Conservation (phyloP, 2,888 invertebrate species). For the Stenolophus ochropezus region DNA sequence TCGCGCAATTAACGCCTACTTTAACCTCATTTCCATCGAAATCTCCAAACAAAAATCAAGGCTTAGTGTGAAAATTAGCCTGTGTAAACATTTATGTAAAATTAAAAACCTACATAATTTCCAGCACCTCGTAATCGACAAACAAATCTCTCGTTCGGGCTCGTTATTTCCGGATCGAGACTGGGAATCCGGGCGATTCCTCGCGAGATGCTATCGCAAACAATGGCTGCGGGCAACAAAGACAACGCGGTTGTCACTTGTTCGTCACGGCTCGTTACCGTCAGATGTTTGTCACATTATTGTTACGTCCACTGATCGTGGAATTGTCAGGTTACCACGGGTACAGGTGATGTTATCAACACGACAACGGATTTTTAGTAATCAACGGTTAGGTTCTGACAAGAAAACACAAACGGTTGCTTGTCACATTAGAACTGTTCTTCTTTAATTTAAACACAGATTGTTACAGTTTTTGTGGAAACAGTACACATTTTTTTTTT, state of each 20-base stretch:
- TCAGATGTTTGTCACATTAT: slow-evolving; percentile 48
- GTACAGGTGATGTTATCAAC: slow-evolving; percentile 20
- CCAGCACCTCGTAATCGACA: slow-evolving; percentile 20
- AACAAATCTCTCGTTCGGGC: slow-evolving; percentile 28
- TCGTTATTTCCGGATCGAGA: slow-evolving; percentile 26
- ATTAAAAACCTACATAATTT: slow-evolving; percentile 18
- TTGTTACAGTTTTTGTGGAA: no score
- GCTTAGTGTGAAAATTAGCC: slow-evolving; percentile 24
- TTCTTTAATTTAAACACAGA: no score
- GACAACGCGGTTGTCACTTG: slow-evolving; percentile 57
- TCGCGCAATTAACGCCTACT: neutral
- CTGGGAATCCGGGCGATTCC: neutral
- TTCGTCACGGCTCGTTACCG: slow-evolving; percentile 59
- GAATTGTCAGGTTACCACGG: slow-evolving; percentile 35
- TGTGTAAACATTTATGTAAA: slow-evolving; percentile 45
- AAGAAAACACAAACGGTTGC: neutral
- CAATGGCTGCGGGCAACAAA: slow-evolving; percentile 45
- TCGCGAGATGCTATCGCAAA: slow-evolving; percentile 23
- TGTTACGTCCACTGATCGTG: slow-evolving; percentile 29
- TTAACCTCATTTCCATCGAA: slow-evolving; percentile 21
- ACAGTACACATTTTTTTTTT: no score
- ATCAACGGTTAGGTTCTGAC: slow-evolving; percentile 10
- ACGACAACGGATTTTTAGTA: slow-evolving; percentile 37
- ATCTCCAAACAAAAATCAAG: neutral
- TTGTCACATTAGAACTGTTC: neutral